Evolutionary conservation across 2,113 vertebrate species (phyloP).

Genomic region (Nannobrachium achirus): DNA sequence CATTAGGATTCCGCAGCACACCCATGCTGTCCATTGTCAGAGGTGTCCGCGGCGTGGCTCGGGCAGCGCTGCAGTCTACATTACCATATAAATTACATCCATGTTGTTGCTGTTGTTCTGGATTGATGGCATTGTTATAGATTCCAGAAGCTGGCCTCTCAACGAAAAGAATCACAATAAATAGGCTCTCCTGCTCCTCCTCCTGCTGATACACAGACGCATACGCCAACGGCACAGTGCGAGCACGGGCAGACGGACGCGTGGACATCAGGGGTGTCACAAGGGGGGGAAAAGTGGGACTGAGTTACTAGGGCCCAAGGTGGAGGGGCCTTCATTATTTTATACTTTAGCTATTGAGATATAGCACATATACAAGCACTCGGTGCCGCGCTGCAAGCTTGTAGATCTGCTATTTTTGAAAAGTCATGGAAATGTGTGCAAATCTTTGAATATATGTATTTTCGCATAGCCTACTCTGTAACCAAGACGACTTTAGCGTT

Average conservation of each 20-base stretch:
- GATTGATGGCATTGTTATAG: slow-evolving; percentile 80
- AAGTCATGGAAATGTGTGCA: no score
- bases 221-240: slow-evolving; percentile 9
- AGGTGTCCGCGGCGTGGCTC: slow-evolving; percentile 66
- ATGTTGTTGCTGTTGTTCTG: slow-evolving; percentile 70
- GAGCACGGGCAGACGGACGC: not conserved
- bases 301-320: no score
- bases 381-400: no score
- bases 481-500: no score
- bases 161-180: slow-evolving; percentile 77
- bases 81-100: slow-evolving; percentile 85
- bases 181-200: slow-evolving; percentile 50
- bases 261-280: no score
- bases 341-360: no score
- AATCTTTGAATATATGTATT: no score
- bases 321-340: no score
- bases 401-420: no score
- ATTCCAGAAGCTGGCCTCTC: slow-evolving; percentile 69
- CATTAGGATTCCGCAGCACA: slow-evolving; percentile 65
- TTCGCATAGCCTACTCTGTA: no score
- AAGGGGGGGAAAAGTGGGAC: no score
- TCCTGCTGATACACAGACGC: slow-evolving; percentile 18
- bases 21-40: slow-evolving; percentile 65
- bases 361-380: no score
- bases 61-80: slow-evolving; percentile 60